Evolutionary conservation across 2,113 vertebrate species (phyloP).

Genomic region (Daboia siamensis): DNA sequence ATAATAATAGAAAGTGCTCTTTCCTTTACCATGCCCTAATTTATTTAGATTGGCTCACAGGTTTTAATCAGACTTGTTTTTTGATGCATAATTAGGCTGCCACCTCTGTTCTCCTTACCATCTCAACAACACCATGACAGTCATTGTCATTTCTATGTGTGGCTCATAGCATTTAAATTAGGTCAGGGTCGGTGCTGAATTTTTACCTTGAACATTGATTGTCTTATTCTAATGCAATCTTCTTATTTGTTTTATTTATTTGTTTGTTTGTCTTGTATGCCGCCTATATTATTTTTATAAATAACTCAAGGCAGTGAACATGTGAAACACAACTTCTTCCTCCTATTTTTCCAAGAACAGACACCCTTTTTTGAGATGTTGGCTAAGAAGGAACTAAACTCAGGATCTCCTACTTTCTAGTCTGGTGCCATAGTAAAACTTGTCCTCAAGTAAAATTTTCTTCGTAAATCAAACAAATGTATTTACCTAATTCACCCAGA

Average conservation of each 20-base stretch:
- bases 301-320: not conserved
- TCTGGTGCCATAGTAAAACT: not conserved
- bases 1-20: not conserved
- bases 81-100: not conserved
- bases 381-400: not conserved
- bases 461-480: not conserved
- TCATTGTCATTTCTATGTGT: not conserved
- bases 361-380: not conserved
- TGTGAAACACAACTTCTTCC: not conserved
- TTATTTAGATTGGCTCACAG: not conserved
- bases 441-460: not conserved
- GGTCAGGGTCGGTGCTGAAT: not conserved
- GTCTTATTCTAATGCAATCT: not conserved
- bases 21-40: not conserved
- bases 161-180: not conserved
- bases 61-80: not conserved
- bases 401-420: not conserved
- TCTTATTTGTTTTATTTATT: not conserved
- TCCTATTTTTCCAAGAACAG: not conserved
- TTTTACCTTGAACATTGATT: not conserved
- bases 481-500: not conserved
- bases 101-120: not conserved
- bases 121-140: not conserved
- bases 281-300: not conserved
- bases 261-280: not conserved